Conservation (phyloP, 2,113 vertebrate genomes). For the Osmerus mordax region DNA sequence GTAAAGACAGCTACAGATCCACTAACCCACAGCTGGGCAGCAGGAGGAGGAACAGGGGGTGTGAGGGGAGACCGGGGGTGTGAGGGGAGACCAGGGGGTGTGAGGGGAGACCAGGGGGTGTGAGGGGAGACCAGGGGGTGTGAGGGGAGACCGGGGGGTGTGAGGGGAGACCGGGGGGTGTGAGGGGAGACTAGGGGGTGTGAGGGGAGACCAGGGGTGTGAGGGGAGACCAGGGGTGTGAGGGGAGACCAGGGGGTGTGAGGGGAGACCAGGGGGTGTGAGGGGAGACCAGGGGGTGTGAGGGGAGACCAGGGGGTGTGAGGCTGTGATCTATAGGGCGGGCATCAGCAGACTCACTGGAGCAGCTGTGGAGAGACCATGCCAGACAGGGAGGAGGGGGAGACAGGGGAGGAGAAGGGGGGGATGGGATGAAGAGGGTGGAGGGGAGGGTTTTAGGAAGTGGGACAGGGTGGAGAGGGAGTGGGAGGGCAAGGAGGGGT, state of each 20-base stretch:
- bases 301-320: slow-evolving; percentile 28
- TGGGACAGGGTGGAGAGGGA: slow-evolving; percentile 13
- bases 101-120: slow-evolving; percentile 68
- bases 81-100: slow-evolving; percentile 17
- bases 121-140: slow-evolving; percentile 82
- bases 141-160: neutral
- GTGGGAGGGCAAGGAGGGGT: slow-evolving; percentile 27
- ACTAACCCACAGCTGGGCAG: too few species aligned
- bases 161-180: neutral
- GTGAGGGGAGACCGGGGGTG: neutral
- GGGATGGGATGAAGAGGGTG: neutral
- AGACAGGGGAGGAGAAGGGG: too few species aligned
- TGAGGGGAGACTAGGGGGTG: slow-evolving; percentile 25
- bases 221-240: slow-evolving; percentile 33
- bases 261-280: slow-evolving; percentile 7
- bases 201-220: slow-evolving; percentile 82
- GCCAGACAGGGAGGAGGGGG: too few species aligned
- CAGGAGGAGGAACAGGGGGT: neutral
- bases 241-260: too few species aligned
- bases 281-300: slow-evolving; percentile 8
- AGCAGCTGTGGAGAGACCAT: too few species aligned
- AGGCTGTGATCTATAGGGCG: neutral
- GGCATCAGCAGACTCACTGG: too few species aligned
- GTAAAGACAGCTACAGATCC: too few species aligned
- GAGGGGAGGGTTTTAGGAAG: slow-evolving; percentile 1